phyloP scores from a whole-genome alignment of 1,140 invertebrate genomes.

The Neuroterus valhalla region DNA sequence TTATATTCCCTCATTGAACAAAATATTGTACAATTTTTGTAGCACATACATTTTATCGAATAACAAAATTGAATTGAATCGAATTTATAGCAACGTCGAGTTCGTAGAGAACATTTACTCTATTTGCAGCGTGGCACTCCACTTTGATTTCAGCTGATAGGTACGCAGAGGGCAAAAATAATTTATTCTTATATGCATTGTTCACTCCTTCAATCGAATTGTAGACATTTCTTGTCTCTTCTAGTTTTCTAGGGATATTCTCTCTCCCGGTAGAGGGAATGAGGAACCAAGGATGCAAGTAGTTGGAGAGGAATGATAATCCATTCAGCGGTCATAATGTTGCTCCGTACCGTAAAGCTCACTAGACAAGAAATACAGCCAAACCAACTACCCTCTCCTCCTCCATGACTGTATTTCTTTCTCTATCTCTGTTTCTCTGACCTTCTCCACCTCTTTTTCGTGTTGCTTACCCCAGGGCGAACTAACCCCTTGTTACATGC shows the following conservation, averaged over 20 bases:
- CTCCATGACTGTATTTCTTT: slow-evolving; percentile 37
- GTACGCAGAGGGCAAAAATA: too few relatives aligned
- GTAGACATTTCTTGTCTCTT: slow-evolving; percentile 9
- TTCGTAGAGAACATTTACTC: too few relatives aligned
- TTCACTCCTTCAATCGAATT: slow-evolving; percentile 17
- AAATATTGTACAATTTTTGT: too few relatives aligned
- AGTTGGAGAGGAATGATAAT: slow-evolving; percentile 70
- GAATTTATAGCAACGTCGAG: too few relatives aligned
- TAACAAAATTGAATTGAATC: too few relatives aligned
- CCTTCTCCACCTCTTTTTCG: slow-evolving; percentile 42
- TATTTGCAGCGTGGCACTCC: too few relatives aligned
- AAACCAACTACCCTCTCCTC: slow-evolving; percentile 61
- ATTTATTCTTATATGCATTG: too few relatives aligned
- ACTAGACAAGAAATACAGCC: slow-evolving; percentile 75
- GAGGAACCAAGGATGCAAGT: slow-evolving; percentile 47
- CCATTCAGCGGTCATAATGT: slow-evolving; percentile 74
- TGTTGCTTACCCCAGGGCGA: slow-evolving; percentile 57
- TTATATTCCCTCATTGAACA: too few relatives aligned
- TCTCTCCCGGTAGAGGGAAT: slow-evolving; percentile 48
- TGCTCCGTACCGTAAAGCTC: slow-evolving; percentile 70
- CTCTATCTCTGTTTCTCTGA: slow-evolving; percentile 38
- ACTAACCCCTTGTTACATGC: slow-evolving; percentile 74
- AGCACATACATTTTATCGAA: too few relatives aligned
- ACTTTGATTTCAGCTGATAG: too few relatives aligned
- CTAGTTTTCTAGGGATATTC: slow-evolving; percentile 28